phyloP scores from a whole-genome alignment of 2,797 vertebrate species.

The Margarornis squamiger region DNA sequence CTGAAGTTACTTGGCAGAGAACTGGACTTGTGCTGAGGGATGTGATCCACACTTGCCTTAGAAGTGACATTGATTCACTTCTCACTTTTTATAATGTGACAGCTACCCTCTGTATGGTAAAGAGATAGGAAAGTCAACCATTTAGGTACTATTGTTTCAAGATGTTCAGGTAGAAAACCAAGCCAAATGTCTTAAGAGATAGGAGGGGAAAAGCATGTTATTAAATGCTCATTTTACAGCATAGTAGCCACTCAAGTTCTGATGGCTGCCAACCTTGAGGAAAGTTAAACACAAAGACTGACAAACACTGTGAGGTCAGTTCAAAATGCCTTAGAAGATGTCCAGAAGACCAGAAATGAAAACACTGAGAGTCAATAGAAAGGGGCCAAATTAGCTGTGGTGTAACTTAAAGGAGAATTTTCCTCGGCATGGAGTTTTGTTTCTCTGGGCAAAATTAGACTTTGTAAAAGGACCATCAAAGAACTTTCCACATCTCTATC shows the following conservation, averaged over 20 bases:
- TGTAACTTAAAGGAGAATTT: not conserved
- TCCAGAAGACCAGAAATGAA: not conserved
- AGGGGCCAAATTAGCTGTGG: not conserved
- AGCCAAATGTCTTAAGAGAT: not conserved
- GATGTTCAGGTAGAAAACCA: not conserved
- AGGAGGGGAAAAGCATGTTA: not conserved
- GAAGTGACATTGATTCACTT: not conserved
- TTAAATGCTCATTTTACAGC: not conserved
- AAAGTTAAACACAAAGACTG: not conserved
- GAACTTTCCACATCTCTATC: not conserved
- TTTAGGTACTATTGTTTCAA: not conserved
- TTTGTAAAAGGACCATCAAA: not conserved
- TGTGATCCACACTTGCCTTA: not conserved
- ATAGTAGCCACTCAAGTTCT: not conserved
- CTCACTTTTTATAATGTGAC: not conserved
- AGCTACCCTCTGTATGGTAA: not conserved
- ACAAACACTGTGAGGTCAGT: not conserved
- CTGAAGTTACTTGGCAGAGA: not conserved
- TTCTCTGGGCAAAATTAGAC: not conserved
- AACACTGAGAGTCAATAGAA: not conserved
- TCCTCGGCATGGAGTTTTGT: not conserved
- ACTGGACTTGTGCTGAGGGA: not conserved
- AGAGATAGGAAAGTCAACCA: not conserved
- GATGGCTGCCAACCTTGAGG: not conserved
- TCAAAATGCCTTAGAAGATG: not conserved